Evolutionary conservation across 2,888 invertebrate species (phyloP), one percentile per base, ranked within the genome.

Genomic region (Chrysolina oricalcia): DNA sequence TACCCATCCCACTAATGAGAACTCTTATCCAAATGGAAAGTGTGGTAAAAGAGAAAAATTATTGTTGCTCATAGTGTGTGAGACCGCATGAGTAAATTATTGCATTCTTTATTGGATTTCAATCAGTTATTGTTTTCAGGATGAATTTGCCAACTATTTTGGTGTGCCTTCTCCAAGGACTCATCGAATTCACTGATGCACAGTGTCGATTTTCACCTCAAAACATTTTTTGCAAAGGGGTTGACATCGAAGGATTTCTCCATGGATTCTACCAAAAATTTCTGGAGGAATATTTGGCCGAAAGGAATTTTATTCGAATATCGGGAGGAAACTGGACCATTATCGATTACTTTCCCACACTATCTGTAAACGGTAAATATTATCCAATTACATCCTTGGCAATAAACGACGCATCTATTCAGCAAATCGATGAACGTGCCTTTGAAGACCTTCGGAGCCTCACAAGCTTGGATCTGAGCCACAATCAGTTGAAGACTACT

Each of bases 401-500:
- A 6, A 69, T 73, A 11, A 73, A 19, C 35, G 63, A 73, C 41
- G 67, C 68, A 27, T 64, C 64, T 9, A 56, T 73, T 15, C 13
- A 65, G 40, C 8, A 6, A 1, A 48, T 75, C 17, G 21, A 35
- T n/a, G 46, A 64, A 17, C 8, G 66, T n/a, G 72, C 75, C 9
- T 75, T 75, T 48, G 41, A 65, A n/a, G 59, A 48, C 40, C 19
- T 68, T 8, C 13, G 5, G 23, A 13, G 19, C 19, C 56, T 75
- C 10, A 27, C 21, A n/a, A 65, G 48, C 9, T 41, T 75, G 35
- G 69, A 75, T 59, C 40, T 75, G 21, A 75, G 72, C 65, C 27
- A 46, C 11, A 75, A 75, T 50, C n/a, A 59, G 19, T 21, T 75
- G 5, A 27, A 53, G 0, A 35, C 64, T 11, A 43, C 69, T n/a